Evolutionary conservation across 2,113 vertebrate species (phyloP).

Genomic region (Chionis minor): DNA sequence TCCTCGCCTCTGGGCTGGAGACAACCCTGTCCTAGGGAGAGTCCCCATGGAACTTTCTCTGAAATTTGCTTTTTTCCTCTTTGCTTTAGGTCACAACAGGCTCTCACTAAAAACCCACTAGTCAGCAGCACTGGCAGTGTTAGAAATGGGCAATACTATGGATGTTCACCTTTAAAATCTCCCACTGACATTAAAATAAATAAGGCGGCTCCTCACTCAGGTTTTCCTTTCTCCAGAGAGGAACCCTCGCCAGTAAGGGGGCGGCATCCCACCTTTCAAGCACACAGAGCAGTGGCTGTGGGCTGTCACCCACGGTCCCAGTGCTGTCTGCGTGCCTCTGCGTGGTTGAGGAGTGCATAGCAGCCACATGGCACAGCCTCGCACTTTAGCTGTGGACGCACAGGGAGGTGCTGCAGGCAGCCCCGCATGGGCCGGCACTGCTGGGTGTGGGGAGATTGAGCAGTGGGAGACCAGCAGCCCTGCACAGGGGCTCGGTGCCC

Average conservation of each 20-base stretch:
- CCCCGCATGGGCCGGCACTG: neutral
- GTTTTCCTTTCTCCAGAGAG: neutral
- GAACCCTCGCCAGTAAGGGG: rapidly evolving
- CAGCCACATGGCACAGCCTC: neutral
- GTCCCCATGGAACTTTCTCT: rapidly evolving
- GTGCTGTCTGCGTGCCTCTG: rapidly evolving
- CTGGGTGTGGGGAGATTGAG: neutral
- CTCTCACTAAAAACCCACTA: neutral
- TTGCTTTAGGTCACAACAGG: neutral
- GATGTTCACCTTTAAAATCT: neutral
- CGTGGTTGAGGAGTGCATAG: rapidly evolving
- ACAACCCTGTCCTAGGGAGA: neutral
- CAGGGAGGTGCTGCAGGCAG: neutral
- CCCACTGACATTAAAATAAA: rapidly evolving
- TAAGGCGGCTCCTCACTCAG: neutral
- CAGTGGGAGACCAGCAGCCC: rapidly evolving
- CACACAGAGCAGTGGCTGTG: neutral
- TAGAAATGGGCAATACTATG: neutral
- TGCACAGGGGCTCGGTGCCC: rapidly evolving
- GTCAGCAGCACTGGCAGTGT: neutral
- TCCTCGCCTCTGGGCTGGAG: neutral
- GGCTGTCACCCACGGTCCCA: neutral
- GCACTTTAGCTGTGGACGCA: rapidly evolving
- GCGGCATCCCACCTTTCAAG: neutral
- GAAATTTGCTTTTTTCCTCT: neutral